phyloP scores from a whole-genome alignment of 2,888 invertebrate species.

The Chironomus tentans region DNA sequence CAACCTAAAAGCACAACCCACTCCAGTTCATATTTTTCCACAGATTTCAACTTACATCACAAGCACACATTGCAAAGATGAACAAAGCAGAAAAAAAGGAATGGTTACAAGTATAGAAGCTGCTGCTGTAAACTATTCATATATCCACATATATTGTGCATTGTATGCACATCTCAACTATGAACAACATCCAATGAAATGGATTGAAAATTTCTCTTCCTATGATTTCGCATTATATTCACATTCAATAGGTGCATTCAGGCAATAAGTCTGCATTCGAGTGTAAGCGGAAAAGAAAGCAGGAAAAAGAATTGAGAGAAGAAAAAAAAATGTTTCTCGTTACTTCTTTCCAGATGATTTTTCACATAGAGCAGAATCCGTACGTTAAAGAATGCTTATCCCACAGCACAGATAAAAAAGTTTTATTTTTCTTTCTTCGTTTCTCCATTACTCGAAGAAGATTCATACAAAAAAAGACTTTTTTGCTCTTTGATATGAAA shows the following conservation, averaged over 20 bases:
- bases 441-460: too few relatives aligned
- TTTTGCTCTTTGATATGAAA: background rate
- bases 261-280: conserved; percentile 18
- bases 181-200: background rate
- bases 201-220: background rate
- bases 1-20: too few relatives aligned
- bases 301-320: background rate
- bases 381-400: background rate
- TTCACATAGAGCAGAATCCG: background rate
- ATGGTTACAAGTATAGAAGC: too few relatives aligned
- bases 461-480: too few relatives aligned
- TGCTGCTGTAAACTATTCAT: too few relatives aligned
- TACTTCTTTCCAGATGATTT: background rate
- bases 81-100: too few relatives aligned
- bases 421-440: too few relatives aligned
- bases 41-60: too few relatives aligned
- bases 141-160: too few relatives aligned
- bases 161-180: too few relatives aligned
- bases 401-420: background rate
- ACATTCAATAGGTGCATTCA: conserved; percentile 18
- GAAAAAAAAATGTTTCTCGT: background rate
- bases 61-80: too few relatives aligned
- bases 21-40: too few relatives aligned
- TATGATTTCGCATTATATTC: background rate
- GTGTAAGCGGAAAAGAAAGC: background rate